These are phyloP conservation scores for Anticlea derivata DNA, from an alignment of 2,888 invertebrate genomes.

Conservation along the genomic window DNA sequence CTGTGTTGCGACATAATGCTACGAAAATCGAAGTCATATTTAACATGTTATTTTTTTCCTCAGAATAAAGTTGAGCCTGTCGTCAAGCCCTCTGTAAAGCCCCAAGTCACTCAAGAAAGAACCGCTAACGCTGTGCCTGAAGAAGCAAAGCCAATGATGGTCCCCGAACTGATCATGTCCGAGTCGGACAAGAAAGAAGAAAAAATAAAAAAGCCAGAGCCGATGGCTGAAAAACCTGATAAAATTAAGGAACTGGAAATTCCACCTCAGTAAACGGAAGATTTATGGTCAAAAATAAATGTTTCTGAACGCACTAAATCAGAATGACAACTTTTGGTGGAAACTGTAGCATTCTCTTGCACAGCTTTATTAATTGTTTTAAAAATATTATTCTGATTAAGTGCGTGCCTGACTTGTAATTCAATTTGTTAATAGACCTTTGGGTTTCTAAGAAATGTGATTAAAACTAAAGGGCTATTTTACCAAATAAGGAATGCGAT, in stretches of 20 bases:
- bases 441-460: conserved; percentile 35
- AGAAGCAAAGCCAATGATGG: conserved; percentile 59
- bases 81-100: conserved; percentile 45
- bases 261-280: conserved; percentile 30
- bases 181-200: conserved; percentile 62
- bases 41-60: too few relatives aligned
- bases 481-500: conserved; percentile 70
- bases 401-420: conserved; percentile 29
- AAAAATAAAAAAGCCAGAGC: conserved; percentile 49
- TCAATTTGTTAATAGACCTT: conserved; percentile 23
- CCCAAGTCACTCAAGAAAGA: conserved; percentile 51
- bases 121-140: conserved; percentile 43
- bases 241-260: conserved; percentile 39
- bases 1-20: too few relatives aligned
- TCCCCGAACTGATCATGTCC: conserved; percentile 75
- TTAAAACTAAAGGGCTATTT: conserved; percentile 59
- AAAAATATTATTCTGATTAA: conserved; percentile 23
- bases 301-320: conserved; percentile 12
- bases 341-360: neutral
- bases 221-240: conserved; percentile 15
- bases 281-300: conserved; percentile 13
- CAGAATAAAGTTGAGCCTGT: conserved; percentile 54
- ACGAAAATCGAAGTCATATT: neutral
- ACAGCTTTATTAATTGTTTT: neutral
- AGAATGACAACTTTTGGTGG: conserved; percentile 12